Conservation (phyloP, 92 coral and sea anemone genomes). For the Porites divaricata region DNA sequence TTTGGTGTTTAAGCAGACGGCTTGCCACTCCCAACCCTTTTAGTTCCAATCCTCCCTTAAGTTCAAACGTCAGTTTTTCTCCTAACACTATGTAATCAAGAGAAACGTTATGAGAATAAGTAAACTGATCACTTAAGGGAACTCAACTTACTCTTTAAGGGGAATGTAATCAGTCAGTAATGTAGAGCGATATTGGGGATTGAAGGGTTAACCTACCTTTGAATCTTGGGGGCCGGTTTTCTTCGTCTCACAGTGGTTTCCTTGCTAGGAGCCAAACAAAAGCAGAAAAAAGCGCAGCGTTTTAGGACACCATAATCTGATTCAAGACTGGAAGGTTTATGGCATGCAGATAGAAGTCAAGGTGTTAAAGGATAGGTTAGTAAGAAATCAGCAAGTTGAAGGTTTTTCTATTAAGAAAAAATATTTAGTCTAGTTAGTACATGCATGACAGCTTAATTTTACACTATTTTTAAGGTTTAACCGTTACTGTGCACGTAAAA, state of each 20-base stretch:
- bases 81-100: no score
- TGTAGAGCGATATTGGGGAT: no score
- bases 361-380: slow-evolving; percentile 37
- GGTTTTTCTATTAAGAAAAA: slow-evolving; percentile 26
- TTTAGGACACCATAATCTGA: slow-evolving; percentile 64
- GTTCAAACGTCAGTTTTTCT: no score
- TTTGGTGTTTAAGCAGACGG: no score
- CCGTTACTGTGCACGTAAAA: neutral
- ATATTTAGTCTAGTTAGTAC: slow-evolving; percentile 30
- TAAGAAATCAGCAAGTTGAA: slow-evolving; percentile 5
- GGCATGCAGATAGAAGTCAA: slow-evolving; percentile 51
- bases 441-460: neutral
- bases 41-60: no score
- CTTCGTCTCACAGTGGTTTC: slow-evolving; percentile 84
- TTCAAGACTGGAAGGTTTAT: slow-evolving; percentile 56
- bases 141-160: no score
- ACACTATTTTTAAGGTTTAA: neutral
- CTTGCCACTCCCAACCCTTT: no score
- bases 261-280: slow-evolving; percentile 83
- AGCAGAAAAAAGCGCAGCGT: slow-evolving; percentile 70
- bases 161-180: no score
- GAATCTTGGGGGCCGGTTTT: slow-evolving; percentile 80
- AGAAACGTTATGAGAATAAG: no score
- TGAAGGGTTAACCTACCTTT: slow-evolving; percentile 50
- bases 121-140: no score